A percentile compares a stretch with the other conserved stretches of the same genome.
Conservation (phyloP, 1,140 invertebrate species). For the Idris sp. region DNA sequence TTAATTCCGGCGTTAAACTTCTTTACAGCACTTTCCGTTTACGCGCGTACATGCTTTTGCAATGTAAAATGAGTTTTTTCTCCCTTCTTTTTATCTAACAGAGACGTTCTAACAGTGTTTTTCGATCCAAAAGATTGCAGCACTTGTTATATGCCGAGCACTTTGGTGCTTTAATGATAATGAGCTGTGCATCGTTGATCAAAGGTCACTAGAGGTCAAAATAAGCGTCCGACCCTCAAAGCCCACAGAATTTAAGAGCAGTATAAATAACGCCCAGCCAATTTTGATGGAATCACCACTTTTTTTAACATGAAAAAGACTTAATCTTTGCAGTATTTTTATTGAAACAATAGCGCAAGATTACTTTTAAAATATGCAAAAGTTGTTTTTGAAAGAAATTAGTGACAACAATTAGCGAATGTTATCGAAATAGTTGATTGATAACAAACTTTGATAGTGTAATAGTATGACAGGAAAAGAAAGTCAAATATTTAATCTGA, state of each 20-base stretch:
- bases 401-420: too few species aligned
- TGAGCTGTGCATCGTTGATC: conserved; percentile 50
- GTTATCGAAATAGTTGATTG: too few species aligned
- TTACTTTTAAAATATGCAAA: too few species aligned
- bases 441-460: too few species aligned
- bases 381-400: too few species aligned
- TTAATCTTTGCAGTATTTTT: too few species aligned
- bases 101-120: conserved; percentile 31
- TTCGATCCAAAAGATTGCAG: conserved; percentile 31
- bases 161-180: conserved; percentile 48
- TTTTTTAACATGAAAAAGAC: too few species aligned
- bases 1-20: too few species aligned
- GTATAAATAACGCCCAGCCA: conserved; percentile 25
- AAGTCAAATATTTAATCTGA: too few species aligned
- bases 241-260: conserved; percentile 27
- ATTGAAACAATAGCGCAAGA: too few species aligned
- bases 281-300: conserved; percentile 1
- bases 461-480: too few species aligned
- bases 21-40: conserved; percentile 5
- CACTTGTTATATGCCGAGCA: conserved; percentile 13
- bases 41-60: conserved; percentile 19
- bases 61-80: background rate
- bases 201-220: conserved; percentile 42
- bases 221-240: conserved; percentile 18
- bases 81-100: too few species aligned